These are phyloP conservation scores for Ruditapes philippinarum DNA, from an alignment of 1,140 invertebrate species.

Conservation along the genomic window DNA sequence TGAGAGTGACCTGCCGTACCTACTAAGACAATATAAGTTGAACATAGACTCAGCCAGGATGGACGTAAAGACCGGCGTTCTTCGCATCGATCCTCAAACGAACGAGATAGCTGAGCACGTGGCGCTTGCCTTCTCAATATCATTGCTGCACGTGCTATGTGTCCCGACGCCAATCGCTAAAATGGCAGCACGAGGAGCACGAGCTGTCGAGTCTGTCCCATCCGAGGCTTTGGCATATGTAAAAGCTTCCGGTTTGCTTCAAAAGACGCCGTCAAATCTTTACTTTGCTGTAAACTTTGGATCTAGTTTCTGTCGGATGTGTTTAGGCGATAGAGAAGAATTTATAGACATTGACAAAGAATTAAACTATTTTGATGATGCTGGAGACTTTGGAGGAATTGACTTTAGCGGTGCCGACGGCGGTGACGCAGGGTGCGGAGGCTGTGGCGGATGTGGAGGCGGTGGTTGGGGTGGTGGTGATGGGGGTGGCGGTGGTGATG, in stretches of 20 bases:
- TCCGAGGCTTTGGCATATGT: constrained; percentile 78
- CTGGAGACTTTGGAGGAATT: not conserved
- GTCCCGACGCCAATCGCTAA: constrained; percentile 61
- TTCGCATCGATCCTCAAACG: not conserved
- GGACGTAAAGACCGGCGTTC: constrained; percentile 13
- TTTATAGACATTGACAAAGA: not conserved
- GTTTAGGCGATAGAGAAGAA: constrained; percentile 26
- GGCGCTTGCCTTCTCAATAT: constrained; percentile 79
- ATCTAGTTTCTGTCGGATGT: constrained; percentile 62
- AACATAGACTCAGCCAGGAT: not conserved
- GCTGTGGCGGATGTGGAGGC: not conserved
- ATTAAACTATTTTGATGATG: not conserved
- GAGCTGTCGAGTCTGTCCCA: constrained; percentile 64
- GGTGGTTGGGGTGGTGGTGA: not conserved
- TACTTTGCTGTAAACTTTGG: constrained; percentile 70
- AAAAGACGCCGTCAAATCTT: constrained; percentile 78
- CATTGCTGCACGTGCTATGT: constrained; percentile 80
- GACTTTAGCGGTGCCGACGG: not conserved
- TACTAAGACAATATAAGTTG: not conserved
- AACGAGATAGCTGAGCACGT: constrained; percentile 78
- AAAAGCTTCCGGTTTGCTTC: constrained; percentile 76
- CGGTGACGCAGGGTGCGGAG: not conserved
- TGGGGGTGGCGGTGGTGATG: not conserved
- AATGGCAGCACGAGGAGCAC: not conserved
- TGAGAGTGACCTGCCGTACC: not conserved